Percentiles rank a stretch among this genome's conserved stretches.
Conservation (phyloP, 2,113 vertebrate genomes). For the Alces alces region DNA sequence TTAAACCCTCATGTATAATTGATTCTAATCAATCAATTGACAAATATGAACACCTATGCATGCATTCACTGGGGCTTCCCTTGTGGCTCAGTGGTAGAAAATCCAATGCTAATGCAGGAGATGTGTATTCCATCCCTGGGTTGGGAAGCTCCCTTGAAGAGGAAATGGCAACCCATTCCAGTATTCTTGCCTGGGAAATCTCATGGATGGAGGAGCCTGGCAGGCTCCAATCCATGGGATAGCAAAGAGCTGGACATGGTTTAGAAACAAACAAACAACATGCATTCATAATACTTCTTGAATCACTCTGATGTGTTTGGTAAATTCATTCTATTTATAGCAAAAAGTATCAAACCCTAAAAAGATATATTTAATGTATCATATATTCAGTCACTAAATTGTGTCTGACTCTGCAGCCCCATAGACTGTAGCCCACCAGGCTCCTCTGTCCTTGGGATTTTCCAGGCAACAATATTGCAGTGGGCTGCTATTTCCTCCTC, state of each 20-base stretch:
- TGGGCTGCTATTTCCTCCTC: neutral
- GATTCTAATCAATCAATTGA: neutral
- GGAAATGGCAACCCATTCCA: neutral
- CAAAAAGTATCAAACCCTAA: neutral
- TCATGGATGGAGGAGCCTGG: neutral
- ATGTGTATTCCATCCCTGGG: neutral
- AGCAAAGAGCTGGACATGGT: neutral
- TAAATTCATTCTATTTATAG: neutral
- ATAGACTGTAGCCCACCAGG: fast-evolving
- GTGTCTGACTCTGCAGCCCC: neutral
- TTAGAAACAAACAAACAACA: neutral
- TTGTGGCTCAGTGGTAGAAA: neutral
- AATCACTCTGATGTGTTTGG: neutral
- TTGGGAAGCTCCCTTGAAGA: neutral
- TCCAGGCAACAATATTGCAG: neutral
- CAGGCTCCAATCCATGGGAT: neutral
- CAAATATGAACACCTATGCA: neutral
- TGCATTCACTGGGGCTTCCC: neutral
- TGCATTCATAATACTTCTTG: neutral
- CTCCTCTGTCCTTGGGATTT: neutral
- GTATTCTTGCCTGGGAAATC: neutral
- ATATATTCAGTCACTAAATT: neutral
- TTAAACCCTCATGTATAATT: neutral
- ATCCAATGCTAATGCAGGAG: neutral
- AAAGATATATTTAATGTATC: neutral